These are phyloP conservation scores for Aspidiotus rigidus DNA, from an alignment of 2,888 invertebrate genomes.

Conservation along the genomic window DNA sequence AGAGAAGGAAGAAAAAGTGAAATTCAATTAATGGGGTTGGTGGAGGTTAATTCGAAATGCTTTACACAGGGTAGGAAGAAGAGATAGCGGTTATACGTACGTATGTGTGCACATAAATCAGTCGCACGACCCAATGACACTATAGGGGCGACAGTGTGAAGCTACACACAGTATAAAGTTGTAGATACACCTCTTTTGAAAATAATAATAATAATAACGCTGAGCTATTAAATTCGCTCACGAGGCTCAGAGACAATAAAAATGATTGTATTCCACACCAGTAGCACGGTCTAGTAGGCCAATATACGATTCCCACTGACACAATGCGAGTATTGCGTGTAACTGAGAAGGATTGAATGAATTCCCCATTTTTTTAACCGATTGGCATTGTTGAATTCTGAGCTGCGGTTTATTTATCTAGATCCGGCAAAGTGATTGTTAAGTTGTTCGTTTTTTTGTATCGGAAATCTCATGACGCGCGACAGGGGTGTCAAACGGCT, in stretches of 20 bases:
- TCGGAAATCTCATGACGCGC: too few relatives aligned
- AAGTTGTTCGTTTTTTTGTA: too few relatives aligned
- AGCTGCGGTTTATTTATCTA: too few relatives aligned
- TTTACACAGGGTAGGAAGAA: neutral
- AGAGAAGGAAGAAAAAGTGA: too few relatives aligned
- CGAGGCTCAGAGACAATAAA: neutral
- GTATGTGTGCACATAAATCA: conserved; percentile 1
- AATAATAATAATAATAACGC: neutral
- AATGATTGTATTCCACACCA: neutral
- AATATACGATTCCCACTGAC: neutral
- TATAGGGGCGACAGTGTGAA: conserved; percentile 1
- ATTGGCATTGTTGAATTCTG: too few relatives aligned
- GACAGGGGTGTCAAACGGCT: too few relatives aligned
- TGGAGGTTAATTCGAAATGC: neutral
- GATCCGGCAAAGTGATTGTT: too few relatives aligned
- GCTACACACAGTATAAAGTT: neutral
- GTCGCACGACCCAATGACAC: neutral
- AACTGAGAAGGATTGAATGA: too few relatives aligned
- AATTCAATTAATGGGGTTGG: neutral
- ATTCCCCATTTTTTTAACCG: too few relatives aligned
- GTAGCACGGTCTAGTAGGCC: neutral
- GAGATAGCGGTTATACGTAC: neutral
- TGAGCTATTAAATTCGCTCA: neutral
- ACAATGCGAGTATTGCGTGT: too few relatives aligned
- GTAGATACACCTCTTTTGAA: neutral